phyloP scores from a whole-genome alignment of 2,113 vertebrate species.

The Equus przewalskii region DNA sequence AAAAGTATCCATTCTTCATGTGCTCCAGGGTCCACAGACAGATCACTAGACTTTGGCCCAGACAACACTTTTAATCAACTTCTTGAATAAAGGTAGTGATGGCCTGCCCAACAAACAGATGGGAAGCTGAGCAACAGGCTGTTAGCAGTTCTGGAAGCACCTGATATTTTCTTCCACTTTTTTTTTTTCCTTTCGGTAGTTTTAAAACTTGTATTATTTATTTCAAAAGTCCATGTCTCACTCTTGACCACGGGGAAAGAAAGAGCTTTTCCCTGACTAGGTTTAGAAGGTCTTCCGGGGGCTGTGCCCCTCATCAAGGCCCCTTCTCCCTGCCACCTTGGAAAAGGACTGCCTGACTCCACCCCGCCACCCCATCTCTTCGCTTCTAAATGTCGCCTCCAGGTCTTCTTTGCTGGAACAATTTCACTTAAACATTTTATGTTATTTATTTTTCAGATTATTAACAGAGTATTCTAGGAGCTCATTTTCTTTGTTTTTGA shows the following conservation, averaged over 20 bases:
- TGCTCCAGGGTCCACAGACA: not conserved
- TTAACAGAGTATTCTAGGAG: not conserved
- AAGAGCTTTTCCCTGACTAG: not conserved
- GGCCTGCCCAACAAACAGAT: accelerated
- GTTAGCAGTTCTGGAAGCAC: not conserved
- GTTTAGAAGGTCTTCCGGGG: not conserved
- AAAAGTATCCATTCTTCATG: not conserved
- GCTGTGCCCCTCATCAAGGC: too few relatives aligned
- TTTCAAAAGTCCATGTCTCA: not conserved
- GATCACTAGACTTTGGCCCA: not conserved
- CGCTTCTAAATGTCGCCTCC: not conserved
- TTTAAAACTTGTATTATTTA: not conserved
- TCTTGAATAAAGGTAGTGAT: not conserved
- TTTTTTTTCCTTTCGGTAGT: not conserved
- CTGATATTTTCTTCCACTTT: slow-evolving; percentile 20
- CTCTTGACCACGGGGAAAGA: not conserved
- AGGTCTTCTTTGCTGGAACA: not conserved
- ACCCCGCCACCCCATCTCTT: accelerated
- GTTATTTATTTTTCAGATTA: not conserved
- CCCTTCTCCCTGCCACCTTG: not conserved
- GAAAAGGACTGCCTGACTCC: accelerated
- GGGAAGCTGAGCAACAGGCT: not conserved
- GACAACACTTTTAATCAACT: not conserved
- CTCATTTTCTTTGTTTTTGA: slow-evolving; percentile 3
- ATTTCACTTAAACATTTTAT: not conserved